A percentile compares a stretch with the other conserved stretches of the same genome.
Conservation (phyloP, 1,140 invertebrate species). For the Euura lappo region DNA sequence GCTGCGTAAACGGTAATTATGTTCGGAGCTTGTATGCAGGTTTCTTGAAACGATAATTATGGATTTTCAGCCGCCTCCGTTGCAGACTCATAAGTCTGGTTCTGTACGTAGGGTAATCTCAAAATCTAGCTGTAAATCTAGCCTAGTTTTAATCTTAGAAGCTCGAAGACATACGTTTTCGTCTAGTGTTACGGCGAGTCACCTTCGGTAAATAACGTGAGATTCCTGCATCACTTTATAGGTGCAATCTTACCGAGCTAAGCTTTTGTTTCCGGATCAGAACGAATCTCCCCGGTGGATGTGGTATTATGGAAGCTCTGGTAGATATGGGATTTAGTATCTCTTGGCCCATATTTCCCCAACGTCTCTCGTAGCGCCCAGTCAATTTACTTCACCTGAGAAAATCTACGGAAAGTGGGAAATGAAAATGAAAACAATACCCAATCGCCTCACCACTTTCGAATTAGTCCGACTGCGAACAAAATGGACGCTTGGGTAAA, state of each 20-base stretch:
- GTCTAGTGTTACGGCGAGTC: background rate
- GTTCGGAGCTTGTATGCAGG: too few species aligned
- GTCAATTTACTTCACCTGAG: background rate
- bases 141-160: background rate
- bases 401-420: background rate
- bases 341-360: too few species aligned
- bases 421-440: slow-evolving; percentile 2
- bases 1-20: too few species aligned
- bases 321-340: too few species aligned
- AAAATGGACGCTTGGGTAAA: background rate
- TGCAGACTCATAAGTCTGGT: background rate
- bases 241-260: background rate
- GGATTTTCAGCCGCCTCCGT: background rate
- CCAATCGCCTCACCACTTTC: background rate
- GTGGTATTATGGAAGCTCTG: background rate
- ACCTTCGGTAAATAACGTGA: background rate
- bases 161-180: background rate
- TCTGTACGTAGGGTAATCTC: background rate
- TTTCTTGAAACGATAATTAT: background rate
- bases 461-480: background rate
- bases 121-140: background rate
- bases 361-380: background rate
- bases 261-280: background rate
- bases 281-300: background rate
- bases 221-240: background rate